Conservation (phyloP, 2,113 vertebrate genomes). For the human (Homo sapiens) region GRCh38 chr17:75870501-75871000, state of each 20-base stretch:
- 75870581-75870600: background rate
- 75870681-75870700: background rate
- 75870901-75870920: background rate
- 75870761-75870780: too few species aligned
- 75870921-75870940: background rate
- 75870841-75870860: background rate
- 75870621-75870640: background rate
- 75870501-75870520: background rate
- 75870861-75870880: background rate
- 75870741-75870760: fast-evolving
- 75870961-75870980: too few species aligned
- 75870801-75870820: background rate
- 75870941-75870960: too few species aligned
- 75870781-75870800: background rate
- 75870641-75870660: background rate
- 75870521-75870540: background rate
- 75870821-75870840: background rate
- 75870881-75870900: background rate
- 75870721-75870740: background rate
- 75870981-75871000: too few species aligned
- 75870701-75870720: background rate
- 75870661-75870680: background rate
- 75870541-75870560: background rate
- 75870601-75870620: background rate
- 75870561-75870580: background rate